Percentiles rank a stretch among this genome's conserved stretches.
Evolutionary conservation across 2,797 vertebrate species (phyloP).

Genomic region (Coreius guichenoti): DNA sequence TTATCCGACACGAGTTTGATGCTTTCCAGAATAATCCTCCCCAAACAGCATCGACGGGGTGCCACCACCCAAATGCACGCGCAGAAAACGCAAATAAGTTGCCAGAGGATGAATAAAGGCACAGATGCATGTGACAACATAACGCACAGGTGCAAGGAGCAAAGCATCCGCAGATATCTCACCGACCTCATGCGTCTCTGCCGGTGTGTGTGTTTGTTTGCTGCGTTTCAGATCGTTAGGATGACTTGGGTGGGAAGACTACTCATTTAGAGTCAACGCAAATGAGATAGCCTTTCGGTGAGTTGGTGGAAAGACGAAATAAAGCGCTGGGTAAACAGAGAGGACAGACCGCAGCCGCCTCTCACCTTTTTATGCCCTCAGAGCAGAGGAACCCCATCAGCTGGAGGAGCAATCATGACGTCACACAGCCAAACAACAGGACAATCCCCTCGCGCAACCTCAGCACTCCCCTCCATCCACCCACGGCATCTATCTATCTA

Average conservation of each 20-base stretch:
- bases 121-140: neutral
- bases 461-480: neutral
- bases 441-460: slow-evolving; percentile 1
- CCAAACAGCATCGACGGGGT: neutral
- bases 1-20: neutral
- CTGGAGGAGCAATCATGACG: slow-evolving; percentile 63
- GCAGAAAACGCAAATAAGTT: neutral
- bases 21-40: slow-evolving; percentile 17
- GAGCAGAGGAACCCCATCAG: slow-evolving; percentile 46
- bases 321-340: slow-evolving; percentile 50
- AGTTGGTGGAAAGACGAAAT: slow-evolving; percentile 34
- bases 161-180: neutral
- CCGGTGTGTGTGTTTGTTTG: slow-evolving; percentile 26
- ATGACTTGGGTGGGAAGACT: slow-evolving; percentile 16
- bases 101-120: neutral
- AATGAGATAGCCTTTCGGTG: slow-evolving; percentile 21
- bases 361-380: slow-evolving; percentile 63
- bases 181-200: slow-evolving; percentile 68
- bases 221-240: slow-evolving; percentile 1
- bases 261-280: slow-evolving; percentile 38
- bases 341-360: slow-evolving; percentile 35
- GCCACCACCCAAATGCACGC: slow-evolving; percentile 5
- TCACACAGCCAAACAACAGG: slow-evolving; percentile 46
- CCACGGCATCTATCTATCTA: neutral
- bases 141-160: neutral